Evolutionary conservation across 2,113 vertebrate species (phyloP).

Genomic region (Dinomys branickii): DNA sequence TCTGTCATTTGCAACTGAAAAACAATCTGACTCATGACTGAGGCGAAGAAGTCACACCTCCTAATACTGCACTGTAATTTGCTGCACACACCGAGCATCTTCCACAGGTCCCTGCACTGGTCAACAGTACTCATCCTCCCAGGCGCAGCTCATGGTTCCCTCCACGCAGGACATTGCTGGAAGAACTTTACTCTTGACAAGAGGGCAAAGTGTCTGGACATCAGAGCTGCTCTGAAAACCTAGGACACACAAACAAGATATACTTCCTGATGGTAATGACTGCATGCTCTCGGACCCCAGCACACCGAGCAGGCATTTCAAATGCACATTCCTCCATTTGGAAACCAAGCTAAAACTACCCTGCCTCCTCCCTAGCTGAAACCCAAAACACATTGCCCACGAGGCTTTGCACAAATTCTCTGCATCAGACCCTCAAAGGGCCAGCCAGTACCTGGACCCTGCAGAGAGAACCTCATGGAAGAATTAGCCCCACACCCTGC

Average conservation of each 20-base stretch:
- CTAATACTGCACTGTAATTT: background rate
- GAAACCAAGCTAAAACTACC: conserved; percentile 53
- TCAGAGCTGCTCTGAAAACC: background rate
- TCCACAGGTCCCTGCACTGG: background rate
- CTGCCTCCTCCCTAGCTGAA: background rate
- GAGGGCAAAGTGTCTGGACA: background rate
- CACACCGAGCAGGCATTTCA: background rate
- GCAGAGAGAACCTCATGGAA: background rate
- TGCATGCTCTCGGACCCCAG: background rate
- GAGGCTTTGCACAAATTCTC: background rate
- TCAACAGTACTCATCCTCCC: background rate
- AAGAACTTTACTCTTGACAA: conserved; percentile 3
- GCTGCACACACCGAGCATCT: background rate
- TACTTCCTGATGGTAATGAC: background rate
- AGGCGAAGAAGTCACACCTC: background rate
- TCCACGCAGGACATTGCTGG: background rate
- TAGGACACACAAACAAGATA: background rate
- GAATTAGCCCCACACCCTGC: background rate
- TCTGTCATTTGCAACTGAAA: conserved; percentile 35
- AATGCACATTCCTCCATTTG: conserved; percentile 8
- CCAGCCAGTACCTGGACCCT: background rate
- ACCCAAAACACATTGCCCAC: conserved; percentile 2
- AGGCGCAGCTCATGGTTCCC: background rate
- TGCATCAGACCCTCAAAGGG: background rate
- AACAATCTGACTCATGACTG: conserved; percentile 17